Conservation (phyloP, 2,888 invertebrate species). For the Syritta pipiens region DNA sequence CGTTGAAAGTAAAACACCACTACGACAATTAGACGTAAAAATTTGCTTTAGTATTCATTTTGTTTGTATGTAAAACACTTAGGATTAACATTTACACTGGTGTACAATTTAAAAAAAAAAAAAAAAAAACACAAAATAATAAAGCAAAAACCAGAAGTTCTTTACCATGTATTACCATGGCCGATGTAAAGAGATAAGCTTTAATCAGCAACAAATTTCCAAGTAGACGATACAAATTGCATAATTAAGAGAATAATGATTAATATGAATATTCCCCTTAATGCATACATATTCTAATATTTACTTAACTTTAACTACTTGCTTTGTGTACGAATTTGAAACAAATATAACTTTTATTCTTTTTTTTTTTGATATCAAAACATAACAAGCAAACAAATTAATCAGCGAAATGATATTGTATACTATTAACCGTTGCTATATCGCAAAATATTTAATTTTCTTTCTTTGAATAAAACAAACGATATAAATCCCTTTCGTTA, state of each 20-base stretch:
- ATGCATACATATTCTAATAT: not conserved
- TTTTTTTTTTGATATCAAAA: too few relatives aligned
- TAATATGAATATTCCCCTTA: not conserved
- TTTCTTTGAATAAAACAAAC: too few relatives aligned
- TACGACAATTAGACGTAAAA: not conserved
- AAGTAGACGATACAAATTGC: not conserved
- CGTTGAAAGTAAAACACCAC: not conserved
- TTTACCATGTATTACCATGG: slow-evolving; percentile 6
- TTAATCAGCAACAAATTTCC: slow-evolving; percentile 21
- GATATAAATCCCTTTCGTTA: slow-evolving; percentile 12
- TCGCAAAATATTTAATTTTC: not conserved
- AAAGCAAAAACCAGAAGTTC: too few relatives aligned
- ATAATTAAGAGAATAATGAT: not conserved
- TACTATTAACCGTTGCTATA: not conserved
- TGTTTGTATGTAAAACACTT: slow-evolving; percentile 43
- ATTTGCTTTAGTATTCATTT: slow-evolving; percentile 18
- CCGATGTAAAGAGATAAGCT: slow-evolving; percentile 32
- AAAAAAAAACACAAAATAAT: too few relatives aligned
- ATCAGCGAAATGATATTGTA: slow-evolving; percentile 1
- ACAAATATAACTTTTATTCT: too few relatives aligned
- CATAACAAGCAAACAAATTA: not conserved
- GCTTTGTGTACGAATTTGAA: slow-evolving; percentile 25
- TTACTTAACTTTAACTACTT: not conserved
- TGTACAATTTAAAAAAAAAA: too few relatives aligned
- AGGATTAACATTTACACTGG: not conserved